Conservation (phyloP, 2,113 vertebrate species). For the Pseudolaguvia tuberculata region DNA sequence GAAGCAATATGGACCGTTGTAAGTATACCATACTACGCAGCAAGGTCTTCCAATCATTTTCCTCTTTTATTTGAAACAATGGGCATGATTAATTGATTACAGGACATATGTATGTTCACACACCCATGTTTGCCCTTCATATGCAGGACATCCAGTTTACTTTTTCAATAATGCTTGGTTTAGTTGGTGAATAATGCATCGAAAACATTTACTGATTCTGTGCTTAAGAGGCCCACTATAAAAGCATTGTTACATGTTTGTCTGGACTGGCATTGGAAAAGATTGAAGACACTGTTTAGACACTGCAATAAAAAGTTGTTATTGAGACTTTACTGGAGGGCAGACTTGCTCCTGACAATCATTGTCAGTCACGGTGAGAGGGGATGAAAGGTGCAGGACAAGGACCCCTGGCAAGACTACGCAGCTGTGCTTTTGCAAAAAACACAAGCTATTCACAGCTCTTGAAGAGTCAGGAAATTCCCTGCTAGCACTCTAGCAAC, state of each 20-base stretch:
- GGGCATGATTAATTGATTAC: background rate
- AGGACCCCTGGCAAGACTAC: background rate
- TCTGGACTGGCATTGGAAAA: background rate
- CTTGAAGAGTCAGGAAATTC: constrained; percentile 33
- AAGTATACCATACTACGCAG: background rate
- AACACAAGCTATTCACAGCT: constrained; percentile 35
- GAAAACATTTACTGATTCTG: constrained; percentile 10
- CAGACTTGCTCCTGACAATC: constrained; percentile 52
- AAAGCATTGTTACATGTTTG: background rate
- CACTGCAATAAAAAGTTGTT: constrained; percentile 18
- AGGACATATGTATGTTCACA: constrained; percentile 11
- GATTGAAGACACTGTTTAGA: constrained; percentile 10
- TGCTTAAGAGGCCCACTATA: constrained; percentile 12
- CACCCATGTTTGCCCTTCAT: background rate
- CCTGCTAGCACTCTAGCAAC: constrained; percentile 20
- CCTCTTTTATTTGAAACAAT: background rate
- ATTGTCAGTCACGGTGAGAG: constrained; percentile 56
- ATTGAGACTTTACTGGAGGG: constrained; percentile 22
- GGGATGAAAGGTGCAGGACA: background rate
- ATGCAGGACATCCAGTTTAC: background rate
- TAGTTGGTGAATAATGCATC: constrained; percentile 18
- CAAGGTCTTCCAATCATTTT: background rate
- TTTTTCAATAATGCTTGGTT: background rate
- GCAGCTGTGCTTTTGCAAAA: constrained; percentile 36
- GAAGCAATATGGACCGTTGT: constrained; percentile 4